phyloP scores from a whole-genome alignment of 2,888 invertebrate genomes.

The Metopia argyrocephala region DNA sequence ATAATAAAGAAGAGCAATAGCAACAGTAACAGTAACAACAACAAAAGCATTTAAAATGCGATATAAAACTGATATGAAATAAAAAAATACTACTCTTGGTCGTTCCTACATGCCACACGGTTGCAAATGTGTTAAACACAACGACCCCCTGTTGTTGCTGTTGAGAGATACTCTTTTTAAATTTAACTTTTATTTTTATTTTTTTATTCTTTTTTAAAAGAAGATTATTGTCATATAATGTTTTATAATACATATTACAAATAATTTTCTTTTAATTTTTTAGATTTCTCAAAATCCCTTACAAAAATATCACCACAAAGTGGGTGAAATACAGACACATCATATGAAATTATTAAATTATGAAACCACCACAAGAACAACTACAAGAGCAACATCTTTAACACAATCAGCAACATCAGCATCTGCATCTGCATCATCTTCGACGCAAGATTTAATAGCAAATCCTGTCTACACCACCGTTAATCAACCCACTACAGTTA shows the following conservation, averaged over 20 bases:
- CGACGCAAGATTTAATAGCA: slow-evolving; percentile 55
- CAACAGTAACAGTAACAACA: background rate
- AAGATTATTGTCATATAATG: too few relatives aligned
- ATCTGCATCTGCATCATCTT: slow-evolving; percentile 44
- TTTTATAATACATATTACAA: too few relatives aligned
- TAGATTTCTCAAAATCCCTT: slow-evolving; percentile 60
- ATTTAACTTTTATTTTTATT: slow-evolving; percentile 14
- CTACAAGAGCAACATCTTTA: slow-evolving; percentile 57
- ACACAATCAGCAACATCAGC: slow-evolving; percentile 20
- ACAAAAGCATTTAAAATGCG: slow-evolving; percentile 19
- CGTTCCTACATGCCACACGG: background rate
- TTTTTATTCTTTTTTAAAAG: background rate
- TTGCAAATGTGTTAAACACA: slow-evolving; percentile 42
- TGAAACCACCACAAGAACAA: slow-evolving; percentile 51
- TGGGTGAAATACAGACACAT: slow-evolving; percentile 55
- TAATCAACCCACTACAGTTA: slow-evolving; percentile 73
- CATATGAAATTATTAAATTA: slow-evolving; percentile 58
- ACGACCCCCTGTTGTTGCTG: slow-evolving; percentile 54
- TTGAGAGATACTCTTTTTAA: slow-evolving; percentile 38
- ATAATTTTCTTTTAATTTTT: too few relatives aligned
- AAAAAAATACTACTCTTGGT: background rate
- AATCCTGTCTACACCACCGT: slow-evolving; percentile 59
- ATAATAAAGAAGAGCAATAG: slow-evolving; percentile 18
- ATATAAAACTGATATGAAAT: slow-evolving; percentile 48
- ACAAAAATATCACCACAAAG: slow-evolving; percentile 59